phyloP scores from a whole-genome alignment of 2,113 vertebrate species.

The Platichthys stellatus region DNA sequence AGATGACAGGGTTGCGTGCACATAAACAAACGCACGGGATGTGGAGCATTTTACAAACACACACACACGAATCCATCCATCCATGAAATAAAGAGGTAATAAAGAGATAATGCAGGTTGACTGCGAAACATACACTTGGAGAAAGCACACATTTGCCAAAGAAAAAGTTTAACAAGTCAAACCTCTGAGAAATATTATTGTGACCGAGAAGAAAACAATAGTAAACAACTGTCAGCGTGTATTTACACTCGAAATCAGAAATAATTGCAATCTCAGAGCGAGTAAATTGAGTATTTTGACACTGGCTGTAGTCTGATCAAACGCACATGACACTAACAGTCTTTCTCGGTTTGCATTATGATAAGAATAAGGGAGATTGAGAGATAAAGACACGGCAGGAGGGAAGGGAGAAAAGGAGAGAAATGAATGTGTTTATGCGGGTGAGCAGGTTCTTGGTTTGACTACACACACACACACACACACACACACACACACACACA shows the following conservation, averaged over 20 bases:
- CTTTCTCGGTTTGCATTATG: conserved; percentile 2
- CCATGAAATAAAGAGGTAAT: conserved; percentile 15
- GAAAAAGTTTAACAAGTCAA: conserved; percentile 36
- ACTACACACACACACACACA: conserved; percentile 20
- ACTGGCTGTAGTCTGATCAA: conserved; percentile 27
- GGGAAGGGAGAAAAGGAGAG: conserved; percentile 1
- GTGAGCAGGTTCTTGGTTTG: conserved; percentile 42
- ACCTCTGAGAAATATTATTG: conserved; percentile 15
- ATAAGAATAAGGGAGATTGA: conserved; percentile 16
- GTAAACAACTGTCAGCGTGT: conserved; percentile 57
- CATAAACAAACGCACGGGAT: background rate
- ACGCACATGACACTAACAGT: conserved; percentile 22
- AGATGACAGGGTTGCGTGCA: background rate
- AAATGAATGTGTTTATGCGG: background rate
- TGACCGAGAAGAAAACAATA: conserved; percentile 40
- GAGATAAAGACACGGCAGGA: conserved; percentile 24
- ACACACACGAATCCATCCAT: background rate
- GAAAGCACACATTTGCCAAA: background rate
- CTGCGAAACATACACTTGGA: background rate
- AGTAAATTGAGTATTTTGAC: conserved; percentile 36
- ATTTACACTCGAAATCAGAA: conserved; percentile 52
- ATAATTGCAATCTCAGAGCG: conserved; percentile 41
- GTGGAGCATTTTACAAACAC: conserved; percentile 15
- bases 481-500: background rate
- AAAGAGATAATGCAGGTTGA: conserved; percentile 10